A percentile compares a stretch with the other conserved stretches of the same genome.
phyloP scores from a whole-genome alignment of 1,140 invertebrate genomes.

The Leptinotarsa defecta region DNA sequence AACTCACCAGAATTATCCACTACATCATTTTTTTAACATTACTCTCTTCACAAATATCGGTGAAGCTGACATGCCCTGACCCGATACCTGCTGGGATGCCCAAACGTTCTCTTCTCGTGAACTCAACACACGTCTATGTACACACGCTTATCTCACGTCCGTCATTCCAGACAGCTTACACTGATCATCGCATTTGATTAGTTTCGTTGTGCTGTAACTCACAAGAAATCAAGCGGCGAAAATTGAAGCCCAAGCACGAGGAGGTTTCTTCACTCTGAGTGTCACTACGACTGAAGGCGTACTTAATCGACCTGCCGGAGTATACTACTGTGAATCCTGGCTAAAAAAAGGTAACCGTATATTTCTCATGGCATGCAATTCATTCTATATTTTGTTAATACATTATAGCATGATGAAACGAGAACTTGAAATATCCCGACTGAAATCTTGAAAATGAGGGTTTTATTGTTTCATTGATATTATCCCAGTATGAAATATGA shows the following conservation, averaged over 20 bases:
- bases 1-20: neutral
- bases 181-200: conserved; percentile 34
- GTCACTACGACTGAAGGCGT: neutral
- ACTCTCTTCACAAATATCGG: neutral
- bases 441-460: too few relatives aligned
- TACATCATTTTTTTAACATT: neutral
- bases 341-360: too few relatives aligned
- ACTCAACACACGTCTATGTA: conserved; percentile 22
- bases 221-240: conserved; percentile 7
- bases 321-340: too few relatives aligned
- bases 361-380: too few relatives aligned
- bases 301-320: too few relatives aligned
- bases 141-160: conserved; percentile 32
- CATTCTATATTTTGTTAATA: too few relatives aligned
- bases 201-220: conserved; percentile 23
- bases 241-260: neutral
- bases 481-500: too few relatives aligned
- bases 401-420: too few relatives aligned
- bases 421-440: too few relatives aligned
- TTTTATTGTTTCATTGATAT: too few relatives aligned
- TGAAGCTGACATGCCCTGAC: conserved; percentile 42
- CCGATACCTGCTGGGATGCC: conserved; percentile 43
- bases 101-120: conserved; percentile 7
- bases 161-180: conserved; percentile 34
- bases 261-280: neutral